These are phyloP conservation scores for Morpho achilles DNA, from an alignment of 2,888 invertebrate genomes.

Conservation along the genomic window DNA sequence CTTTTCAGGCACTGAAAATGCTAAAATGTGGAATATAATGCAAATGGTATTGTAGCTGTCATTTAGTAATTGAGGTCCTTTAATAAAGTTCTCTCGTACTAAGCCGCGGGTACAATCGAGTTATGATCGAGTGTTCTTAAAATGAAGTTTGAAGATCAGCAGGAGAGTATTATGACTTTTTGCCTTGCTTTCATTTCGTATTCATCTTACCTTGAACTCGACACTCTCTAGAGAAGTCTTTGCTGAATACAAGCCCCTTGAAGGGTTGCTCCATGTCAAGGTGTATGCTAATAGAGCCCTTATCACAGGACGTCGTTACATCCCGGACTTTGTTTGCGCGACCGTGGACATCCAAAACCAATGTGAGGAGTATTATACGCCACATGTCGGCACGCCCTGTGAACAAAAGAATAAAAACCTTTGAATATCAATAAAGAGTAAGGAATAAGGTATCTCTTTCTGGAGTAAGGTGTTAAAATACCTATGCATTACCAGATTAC, in stretches of 20 bases:
- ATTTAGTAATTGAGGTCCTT: too few species aligned
- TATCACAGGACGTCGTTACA: constrained; percentile 81
- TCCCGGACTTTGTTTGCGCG: constrained; percentile 77
- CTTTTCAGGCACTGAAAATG: too few species aligned
- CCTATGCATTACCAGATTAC: too few species aligned
- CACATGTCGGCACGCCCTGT: constrained; percentile 58
- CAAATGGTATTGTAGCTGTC: too few species aligned
- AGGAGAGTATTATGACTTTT: too few species aligned
- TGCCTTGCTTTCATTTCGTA: not conserved
- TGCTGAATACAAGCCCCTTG: constrained; percentile 86
- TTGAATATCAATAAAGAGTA: too few species aligned
- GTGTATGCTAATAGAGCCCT: constrained; percentile 80
- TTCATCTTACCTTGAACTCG: constrained; percentile 72
- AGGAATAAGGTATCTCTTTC: too few species aligned
- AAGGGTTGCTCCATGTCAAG: constrained; percentile 82
- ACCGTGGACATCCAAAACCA: constrained; percentile 41
- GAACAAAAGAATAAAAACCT: not conserved
- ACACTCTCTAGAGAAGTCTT: constrained; percentile 87
- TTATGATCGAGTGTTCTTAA: too few species aligned
- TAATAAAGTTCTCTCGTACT: too few species aligned
- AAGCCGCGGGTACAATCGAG: too few species aligned
- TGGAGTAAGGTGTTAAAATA: not conserved
- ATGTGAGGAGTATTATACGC: constrained; percentile 50
- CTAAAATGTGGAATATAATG: too few species aligned
- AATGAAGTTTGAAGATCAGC: too few species aligned